Conservation (phyloP, 2,113 vertebrate genomes). For the Hemibagrus wyckioides region DNA sequence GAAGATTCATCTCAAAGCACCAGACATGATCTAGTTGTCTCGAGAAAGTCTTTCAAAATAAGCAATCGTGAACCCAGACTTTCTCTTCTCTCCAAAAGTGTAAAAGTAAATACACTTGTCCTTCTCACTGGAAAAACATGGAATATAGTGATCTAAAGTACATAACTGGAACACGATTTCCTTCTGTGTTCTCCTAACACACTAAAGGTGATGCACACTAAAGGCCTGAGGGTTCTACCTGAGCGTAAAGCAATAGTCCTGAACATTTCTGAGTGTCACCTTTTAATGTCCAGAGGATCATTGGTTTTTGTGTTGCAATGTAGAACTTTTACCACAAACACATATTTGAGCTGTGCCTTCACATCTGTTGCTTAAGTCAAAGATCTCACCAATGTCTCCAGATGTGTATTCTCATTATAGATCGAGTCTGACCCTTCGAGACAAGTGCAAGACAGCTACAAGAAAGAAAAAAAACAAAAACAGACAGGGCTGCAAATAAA, state of each 20-base stretch:
- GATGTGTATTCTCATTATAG: constrained; percentile 10
- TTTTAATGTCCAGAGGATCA: neutral
- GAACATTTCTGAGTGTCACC: too few relatives aligned
- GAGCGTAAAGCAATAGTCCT: too few relatives aligned
- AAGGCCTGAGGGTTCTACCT: too few relatives aligned
- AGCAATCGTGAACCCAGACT: neutral
- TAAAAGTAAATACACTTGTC: neutral
- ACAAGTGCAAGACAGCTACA: neutral
- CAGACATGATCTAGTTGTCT: neutral
- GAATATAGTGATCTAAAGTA: too few relatives aligned
- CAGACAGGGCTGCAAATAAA: constrained; percentile 4
- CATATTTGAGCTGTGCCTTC: neutral
- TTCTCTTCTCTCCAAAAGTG: neutral
- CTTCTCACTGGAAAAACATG: too few relatives aligned
- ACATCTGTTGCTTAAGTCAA: neutral
- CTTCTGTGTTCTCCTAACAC: too few relatives aligned
- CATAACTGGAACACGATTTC: too few relatives aligned
- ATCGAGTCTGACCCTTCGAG: neutral
- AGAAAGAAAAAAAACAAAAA: constrained; percentile 1
- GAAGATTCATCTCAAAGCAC: neutral
- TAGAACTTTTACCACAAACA: neutral
- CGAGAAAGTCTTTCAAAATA: neutral
- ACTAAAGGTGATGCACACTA: too few relatives aligned
- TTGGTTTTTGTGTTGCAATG: neutral
- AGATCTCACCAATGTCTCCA: neutral